A percentile compares a stretch with the other conserved stretches of the same genome.
These are phyloP conservation scores for Onychomys torridus DNA, from an alignment of 2,797 vertebrate genomes.

Conservation along the genomic window DNA sequence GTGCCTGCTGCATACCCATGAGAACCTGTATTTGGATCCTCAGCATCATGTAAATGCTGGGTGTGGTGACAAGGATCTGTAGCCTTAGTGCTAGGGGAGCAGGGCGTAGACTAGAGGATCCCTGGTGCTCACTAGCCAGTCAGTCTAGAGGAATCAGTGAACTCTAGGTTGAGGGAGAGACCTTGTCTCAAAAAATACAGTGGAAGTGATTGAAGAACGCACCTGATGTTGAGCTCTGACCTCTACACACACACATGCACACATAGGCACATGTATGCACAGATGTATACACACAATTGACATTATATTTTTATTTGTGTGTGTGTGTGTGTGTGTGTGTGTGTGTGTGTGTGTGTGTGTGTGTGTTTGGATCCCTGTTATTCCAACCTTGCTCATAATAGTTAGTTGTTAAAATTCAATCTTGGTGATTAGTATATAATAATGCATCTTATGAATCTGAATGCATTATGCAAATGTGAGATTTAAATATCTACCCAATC, in stretches of 20 bases:
- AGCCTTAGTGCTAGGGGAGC: background rate
- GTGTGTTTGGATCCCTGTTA: background rate
- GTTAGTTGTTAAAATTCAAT: background rate
- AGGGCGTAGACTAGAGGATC: background rate
- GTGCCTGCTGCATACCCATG: background rate
- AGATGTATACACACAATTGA: background rate
- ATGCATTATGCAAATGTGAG: background rate
- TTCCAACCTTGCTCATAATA: background rate
- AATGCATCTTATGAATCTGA: background rate
- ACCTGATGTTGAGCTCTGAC: background rate
- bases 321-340: background rate
- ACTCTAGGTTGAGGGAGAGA: background rate
- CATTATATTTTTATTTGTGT: background rate
- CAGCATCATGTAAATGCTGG: background rate
- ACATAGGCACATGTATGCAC: background rate
- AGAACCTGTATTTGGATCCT: background rate
- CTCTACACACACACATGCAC: background rate
- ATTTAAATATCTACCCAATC: background rate
- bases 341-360: background rate
- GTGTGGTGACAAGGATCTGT: background rate
- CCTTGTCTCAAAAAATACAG: background rate
- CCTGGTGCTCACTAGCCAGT: background rate
- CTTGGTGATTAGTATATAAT: conserved; percentile 8
- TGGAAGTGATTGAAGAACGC: background rate
- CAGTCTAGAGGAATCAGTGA: background rate